Base-by-base conservation (phyloP, 1,140 invertebrate genomes). In the Musca domestica region DNA sequence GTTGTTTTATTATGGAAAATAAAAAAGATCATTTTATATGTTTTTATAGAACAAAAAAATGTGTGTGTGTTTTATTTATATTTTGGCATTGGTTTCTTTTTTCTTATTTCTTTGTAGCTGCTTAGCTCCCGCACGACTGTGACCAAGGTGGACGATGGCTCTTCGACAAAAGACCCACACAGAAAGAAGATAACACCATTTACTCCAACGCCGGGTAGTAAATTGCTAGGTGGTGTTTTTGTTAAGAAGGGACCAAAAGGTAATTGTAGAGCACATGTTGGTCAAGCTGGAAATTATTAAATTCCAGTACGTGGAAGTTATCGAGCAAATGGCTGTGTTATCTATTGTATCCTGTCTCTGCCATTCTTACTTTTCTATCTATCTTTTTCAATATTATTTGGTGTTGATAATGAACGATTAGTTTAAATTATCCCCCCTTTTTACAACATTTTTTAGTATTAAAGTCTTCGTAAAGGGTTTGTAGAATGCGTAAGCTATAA, bases 141-240 rank as follows among this genome's bases (percentile, higher is more conserved):
- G 22, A 58, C 58, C 12, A 67, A 72, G 48, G 72, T 73, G 20
- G 68, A 75, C 56, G 47, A 66, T 12, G 67, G 65, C 6, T 47
- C 56, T 22, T 66, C 73, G 70, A 69, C 10, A 23, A 71, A 67
- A 34, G 34, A 41, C 34, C 34, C 34, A 41, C 34, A 41, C 34
- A 68, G 68, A 17, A 78, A 78, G 68, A 80, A 75, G 72, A 69
- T 78, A 47, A 80, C 77, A 9, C 76, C 78, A 6, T 80, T 78
- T 56, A 80, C 77, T 19, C 78, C 77, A 19, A 80, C 78, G 6
- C 78, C 78, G 3, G 76, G 74, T 19, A 80, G 47, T 64, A 77
- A 78, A 64, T 25, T 81, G 9, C 68, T 81, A 51, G 78, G 78
- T 41, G 77, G 77, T 6, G 73, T 81, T 0, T 81, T 81, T 67